Evolutionary conservation across 2,113 vertebrate species (phyloP).

Genomic region (Neodon shergylaensis): DNA sequence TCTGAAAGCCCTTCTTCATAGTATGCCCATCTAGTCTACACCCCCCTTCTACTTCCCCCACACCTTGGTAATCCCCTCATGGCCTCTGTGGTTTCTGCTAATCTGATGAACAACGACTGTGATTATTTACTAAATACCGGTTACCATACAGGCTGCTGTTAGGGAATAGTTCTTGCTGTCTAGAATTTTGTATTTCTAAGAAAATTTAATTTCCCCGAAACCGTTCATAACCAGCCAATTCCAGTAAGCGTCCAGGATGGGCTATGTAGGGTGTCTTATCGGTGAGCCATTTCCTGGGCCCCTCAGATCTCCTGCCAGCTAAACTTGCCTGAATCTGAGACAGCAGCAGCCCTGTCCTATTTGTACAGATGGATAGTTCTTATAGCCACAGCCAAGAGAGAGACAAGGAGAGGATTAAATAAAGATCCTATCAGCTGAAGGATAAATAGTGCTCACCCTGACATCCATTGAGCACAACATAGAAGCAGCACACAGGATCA

Average conservation of each 20-base stretch:
- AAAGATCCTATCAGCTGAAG: not conserved
- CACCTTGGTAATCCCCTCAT: not conserved
- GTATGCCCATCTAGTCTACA: rapidly evolving
- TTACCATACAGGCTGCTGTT: not conserved
- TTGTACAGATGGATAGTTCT: not conserved
- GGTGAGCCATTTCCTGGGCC: not conserved
- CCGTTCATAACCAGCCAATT: not conserved
- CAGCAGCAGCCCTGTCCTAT: not conserved
- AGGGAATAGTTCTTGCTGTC: not conserved
- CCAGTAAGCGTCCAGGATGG: not conserved
- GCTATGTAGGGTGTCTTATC: not conserved
- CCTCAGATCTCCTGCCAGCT: not conserved
- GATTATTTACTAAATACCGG: not conserved
- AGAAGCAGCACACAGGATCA: slow-evolving; percentile 45
- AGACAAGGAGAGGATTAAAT: slow-evolving; percentile 50
- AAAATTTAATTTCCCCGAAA: slow-evolving; percentile 25
- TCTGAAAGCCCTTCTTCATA: not conserved
- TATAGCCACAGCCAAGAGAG: not conserved
- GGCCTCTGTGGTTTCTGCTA: not conserved
- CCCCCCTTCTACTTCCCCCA: too few relatives aligned
- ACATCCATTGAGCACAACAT: slow-evolving; percentile 38
- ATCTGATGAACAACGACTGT: not conserved
- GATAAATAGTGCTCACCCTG: slow-evolving; percentile 63
- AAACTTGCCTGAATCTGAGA: not conserved
- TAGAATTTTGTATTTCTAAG: slow-evolving; percentile 31